Conservation (phyloP, 2,797 vertebrate species). For the Syngnathus acus region DNA sequence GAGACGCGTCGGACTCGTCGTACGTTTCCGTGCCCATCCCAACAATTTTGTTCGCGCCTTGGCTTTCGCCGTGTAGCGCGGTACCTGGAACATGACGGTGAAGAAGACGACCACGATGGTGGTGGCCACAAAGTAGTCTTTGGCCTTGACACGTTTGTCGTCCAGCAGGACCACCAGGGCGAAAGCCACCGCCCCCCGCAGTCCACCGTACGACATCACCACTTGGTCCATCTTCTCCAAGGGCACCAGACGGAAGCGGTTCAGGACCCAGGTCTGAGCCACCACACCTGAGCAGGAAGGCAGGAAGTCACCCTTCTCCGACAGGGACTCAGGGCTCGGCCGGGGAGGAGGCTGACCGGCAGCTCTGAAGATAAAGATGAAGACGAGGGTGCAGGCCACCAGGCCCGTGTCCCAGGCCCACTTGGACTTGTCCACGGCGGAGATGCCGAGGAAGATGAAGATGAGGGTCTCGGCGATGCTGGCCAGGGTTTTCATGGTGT, state of each 20-base stretch:
- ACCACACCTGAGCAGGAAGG: conserved; percentile 73
- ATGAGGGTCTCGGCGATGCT: conserved; percentile 95
- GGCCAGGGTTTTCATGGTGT: conserved; percentile 94
- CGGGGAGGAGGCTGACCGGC: conserved; percentile 53
- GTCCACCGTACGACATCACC: conserved; percentile 94
- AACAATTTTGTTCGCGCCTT: neutral
- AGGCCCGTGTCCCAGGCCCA: conserved; percentile 95
- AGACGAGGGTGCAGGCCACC: conserved; percentile 87
- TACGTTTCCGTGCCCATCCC: too few relatives aligned
- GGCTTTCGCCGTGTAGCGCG: neutral
- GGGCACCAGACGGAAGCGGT: conserved; percentile 86
- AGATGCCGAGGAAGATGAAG: conserved; percentile 95
- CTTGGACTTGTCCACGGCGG: conserved; percentile 89
- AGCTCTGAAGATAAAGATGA: conserved; percentile 90
- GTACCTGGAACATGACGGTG: conserved; percentile 94
- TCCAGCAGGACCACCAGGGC: conserved; percentile 89
- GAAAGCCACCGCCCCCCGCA: conserved; percentile 89
- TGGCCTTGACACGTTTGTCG: conserved; percentile 78
- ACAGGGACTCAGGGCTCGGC: neutral
- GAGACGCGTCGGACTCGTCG: too few relatives aligned
- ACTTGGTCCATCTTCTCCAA: conserved; percentile 93
- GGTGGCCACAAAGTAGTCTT: conserved; percentile 92
- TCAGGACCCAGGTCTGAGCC: conserved; percentile 86
- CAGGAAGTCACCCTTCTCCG: neutral
- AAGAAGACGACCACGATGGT: conserved; percentile 94